Base-by-base conservation (phyloP, 2,113 vertebrate genomes). In the Stomatorhinus ivindoensis region DNA sequence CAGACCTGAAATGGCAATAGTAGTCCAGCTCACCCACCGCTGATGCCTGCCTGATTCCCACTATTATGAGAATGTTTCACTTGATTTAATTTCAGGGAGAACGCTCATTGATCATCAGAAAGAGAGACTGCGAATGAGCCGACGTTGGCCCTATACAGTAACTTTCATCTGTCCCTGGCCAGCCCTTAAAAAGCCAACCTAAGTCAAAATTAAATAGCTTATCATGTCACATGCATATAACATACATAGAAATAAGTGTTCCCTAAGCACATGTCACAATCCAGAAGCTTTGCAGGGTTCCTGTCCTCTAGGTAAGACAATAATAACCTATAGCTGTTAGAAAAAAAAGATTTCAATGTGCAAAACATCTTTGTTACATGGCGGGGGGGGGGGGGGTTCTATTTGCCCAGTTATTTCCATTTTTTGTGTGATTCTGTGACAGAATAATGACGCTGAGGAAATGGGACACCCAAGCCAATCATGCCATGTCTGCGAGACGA, bases 1-100 rank as follows among this genome's bases (percentile, higher is more conserved):
- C 97, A 98, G 92, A 98, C 96, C 97, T 98, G 95, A 80, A 90
- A 91, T 88, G 90, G 88, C 91, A 88, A 89, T 92, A 50, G 39
- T 8, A 76, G 15, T 89, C 76, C 48, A 19, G 48, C 27, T 61
- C 55, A 61, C 55, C 24, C 55, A 61, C 55, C n/a, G 42, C 83
- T 17, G 13, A 82, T 21, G 76, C 2, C 76, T 19, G n/a, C 2
- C 8, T 58, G 4, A 80, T 50, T 19, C 19, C 35, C 50, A 39
- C 53, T 21, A 42, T 80, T 80, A 42, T n/a, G 15, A 80, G 42
- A 42, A 80, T 42, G 35, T 8, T 42, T 13, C 1, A 24, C 13
- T 69, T 4, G n/a, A 69, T 69, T 31, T 13, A n/a, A 31, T 65
- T 65, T 27, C 61, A 65, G 61, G n/a, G 9, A 65, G 24, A n/a